phyloP scores from a whole-genome alignment of 2,888 invertebrate genomes.

The Zaprionus obscuricornis region DNA sequence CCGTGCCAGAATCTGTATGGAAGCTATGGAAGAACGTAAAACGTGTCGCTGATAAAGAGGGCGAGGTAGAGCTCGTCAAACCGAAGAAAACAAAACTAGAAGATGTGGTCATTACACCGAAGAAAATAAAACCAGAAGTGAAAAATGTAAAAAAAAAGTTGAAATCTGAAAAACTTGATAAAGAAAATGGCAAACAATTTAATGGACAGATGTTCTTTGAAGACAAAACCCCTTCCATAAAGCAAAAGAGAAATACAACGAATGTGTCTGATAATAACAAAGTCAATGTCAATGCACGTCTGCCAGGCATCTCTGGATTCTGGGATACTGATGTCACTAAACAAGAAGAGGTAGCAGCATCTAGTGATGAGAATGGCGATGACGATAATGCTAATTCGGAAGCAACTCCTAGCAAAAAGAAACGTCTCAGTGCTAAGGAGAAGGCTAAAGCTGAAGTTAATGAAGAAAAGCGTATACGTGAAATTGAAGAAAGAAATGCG shows the following conservation, averaged over 20 bases:
- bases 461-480: conserved; percentile 88
- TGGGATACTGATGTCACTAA: conserved; percentile 77
- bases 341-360: too few relatives aligned
- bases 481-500: conserved; percentile 88
- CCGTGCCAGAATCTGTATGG: conserved; percentile 77
- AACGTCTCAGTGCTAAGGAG: conserved; percentile 87
- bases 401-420: conserved; percentile 85
- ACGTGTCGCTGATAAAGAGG: conserved; percentile 18
- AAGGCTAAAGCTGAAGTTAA: conserved; percentile 86
- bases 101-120: not conserved
- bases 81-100: conserved; percentile 46
- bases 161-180: conserved; percentile 22
- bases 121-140: conserved; percentile 27
- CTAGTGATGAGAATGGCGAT: conserved; percentile 83
- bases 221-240: conserved; percentile 64
- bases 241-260: not conserved
- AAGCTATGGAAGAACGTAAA: conserved; percentile 76
- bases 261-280: conserved; percentile 2
- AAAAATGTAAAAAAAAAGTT: conserved; percentile 10
- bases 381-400: conserved; percentile 80
- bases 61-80: conserved; percentile 14
- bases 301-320: conserved; percentile 79
- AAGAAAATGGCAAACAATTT: conserved; percentile 39
- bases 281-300: conserved; percentile 28
- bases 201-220: conserved; percentile 71